These are phyloP conservation scores for Vireo altiloquus DNA, from an alignment of 2,113 vertebrate genomes.

Conservation along the genomic window DNA sequence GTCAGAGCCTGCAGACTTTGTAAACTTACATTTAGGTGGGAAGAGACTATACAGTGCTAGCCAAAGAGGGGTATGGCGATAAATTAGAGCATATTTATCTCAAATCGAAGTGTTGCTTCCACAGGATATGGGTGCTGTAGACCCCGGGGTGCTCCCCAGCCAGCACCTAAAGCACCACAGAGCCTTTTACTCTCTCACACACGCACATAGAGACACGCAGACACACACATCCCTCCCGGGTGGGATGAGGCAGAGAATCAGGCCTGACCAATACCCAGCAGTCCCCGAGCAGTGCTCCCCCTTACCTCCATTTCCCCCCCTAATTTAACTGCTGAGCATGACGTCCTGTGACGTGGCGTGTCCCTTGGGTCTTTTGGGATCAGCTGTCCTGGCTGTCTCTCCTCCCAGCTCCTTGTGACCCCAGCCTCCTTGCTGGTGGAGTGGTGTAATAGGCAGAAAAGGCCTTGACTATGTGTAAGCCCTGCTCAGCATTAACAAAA, in stretches of 20 bases:
- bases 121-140: not conserved
- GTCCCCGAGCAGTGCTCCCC: not conserved
- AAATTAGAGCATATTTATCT: not conserved
- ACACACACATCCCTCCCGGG: accelerated
- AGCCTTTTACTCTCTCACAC: not conserved
- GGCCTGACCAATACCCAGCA: not conserved
- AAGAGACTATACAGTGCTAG: not conserved
- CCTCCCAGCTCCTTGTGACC: not conserved
- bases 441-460: not conserved
- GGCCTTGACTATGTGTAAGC: not conserved
- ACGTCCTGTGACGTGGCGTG: not conserved
- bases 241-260: not conserved
- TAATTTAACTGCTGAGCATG: not conserved
- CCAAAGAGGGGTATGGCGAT: not conserved
- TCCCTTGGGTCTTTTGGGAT: not conserved
- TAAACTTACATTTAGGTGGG: not conserved
- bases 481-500: not conserved
- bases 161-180: accelerated
- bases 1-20: not conserved
- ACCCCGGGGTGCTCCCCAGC: not conserved
- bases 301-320: accelerated
- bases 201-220: no score
- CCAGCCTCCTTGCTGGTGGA: not conserved
- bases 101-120: not conserved
- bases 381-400: not conserved